phyloP scores from a whole-genome alignment of 2,888 invertebrate species.

The Drosophila mercatorum region DNA sequence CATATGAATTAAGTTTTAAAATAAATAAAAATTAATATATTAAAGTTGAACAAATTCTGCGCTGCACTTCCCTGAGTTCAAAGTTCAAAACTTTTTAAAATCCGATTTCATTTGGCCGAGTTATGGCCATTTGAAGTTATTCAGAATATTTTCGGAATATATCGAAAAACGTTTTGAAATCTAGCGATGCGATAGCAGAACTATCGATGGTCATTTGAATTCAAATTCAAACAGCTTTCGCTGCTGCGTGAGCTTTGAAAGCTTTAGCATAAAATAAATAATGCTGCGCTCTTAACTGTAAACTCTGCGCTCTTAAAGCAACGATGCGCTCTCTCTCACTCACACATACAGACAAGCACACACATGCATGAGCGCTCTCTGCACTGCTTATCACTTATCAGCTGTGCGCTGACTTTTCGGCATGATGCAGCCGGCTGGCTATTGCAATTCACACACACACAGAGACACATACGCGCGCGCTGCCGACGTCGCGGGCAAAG shows the following conservation, averaged over 20 bases:
- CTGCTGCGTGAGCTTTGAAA: constrained; percentile 49
- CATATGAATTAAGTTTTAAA: too few relatives aligned
- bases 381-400: constrained; percentile 71
- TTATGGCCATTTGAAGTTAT: neutral
- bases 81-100: neutral
- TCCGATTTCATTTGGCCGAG: neutral
- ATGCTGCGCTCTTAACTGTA: constrained; percentile 20
- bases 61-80: neutral
- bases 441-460: constrained; percentile 41
- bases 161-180: neutral
- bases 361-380: constrained; percentile 1
- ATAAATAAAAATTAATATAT: too few relatives aligned
- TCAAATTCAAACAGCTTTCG: neutral
- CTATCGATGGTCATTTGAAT: neutral
- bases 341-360: neutral
- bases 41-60: too few relatives aligned
- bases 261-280: constrained; percentile 31
- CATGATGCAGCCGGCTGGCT: constrained; percentile 64
- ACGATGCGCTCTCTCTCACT: constrained; percentile 9
- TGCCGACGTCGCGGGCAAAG: constrained; percentile 57
- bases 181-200: neutral
- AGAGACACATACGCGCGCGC: constrained; percentile 7
- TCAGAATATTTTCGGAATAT: neutral
- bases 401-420: constrained; percentile 68
- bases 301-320: constrained; percentile 24